Base-by-base conservation (phyloP, 2,888 invertebrate species). In the Malthinus flaveolus region DNA sequence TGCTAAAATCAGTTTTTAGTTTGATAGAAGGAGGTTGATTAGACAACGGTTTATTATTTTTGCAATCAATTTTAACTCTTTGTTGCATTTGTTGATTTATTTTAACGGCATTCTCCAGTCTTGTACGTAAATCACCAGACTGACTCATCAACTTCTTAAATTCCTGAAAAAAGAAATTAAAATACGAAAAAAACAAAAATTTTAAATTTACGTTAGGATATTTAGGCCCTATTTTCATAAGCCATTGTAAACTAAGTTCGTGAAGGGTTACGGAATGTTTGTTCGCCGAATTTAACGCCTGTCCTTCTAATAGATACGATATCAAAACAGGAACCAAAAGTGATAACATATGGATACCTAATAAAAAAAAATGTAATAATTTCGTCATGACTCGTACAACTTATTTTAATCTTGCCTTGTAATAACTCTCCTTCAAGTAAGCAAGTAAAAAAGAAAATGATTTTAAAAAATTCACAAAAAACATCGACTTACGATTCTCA, bases 1-100 rank as follows among this genome's bases (percentile, higher is more conserved):
- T 95, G 72, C 94, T 94, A 78, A 96, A 97, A 80, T 96, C 93
- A 1, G 95, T 96, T 83, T 94, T 95, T 66, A 96, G 83, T 78
- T 94, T 93, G 73, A 96, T 96, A 49, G 92, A 89, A 58, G 92
- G 93, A 59, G 81, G 79, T 70, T 81, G 81, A 62, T 71, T 73
- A 47, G 75, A 67, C 45, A 72, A 55, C 34, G 75, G 72, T 63
- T 82, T 81, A 54, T 71, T 75, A 49, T 78, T 75, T 61, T 78
- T 80, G 37, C 78, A 72, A 65, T 83, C 82, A 53, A 75, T 77
- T 66, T 78, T 80, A 15, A 75, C 74, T 63, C 84, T 83, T 56
- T 81, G 80, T 67, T 82, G 82, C 63, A 83, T 78, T 78, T 85
- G 87, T 68, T 87, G 87, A 72, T 84, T 89, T 50, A 86, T 85